Conservation (phyloP, 2,113 vertebrate genomes). For the Rhea americana region DNA sequence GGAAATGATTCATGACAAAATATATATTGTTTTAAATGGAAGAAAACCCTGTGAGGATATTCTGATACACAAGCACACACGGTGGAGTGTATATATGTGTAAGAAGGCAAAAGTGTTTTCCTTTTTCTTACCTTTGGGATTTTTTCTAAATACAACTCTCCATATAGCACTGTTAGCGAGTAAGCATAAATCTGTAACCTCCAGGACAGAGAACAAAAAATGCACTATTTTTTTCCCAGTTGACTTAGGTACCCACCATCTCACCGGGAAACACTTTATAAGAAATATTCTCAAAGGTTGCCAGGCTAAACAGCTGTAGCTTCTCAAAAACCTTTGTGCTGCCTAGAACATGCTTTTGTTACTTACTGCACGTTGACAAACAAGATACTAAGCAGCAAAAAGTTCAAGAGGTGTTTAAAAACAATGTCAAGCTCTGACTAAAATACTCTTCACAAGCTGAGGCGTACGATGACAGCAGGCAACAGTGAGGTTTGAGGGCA, state of each 20-base stretch:
- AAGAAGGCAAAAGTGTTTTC: not conserved
- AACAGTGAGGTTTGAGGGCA: not conserved
- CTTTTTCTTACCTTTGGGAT: not conserved
- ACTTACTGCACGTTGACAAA: not conserved
- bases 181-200: not conserved
- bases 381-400: not conserved
- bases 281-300: not conserved
- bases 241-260: not conserved
- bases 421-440: not conserved
- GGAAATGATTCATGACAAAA: not conserved
- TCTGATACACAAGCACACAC: not conserved
- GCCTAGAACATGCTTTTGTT: not conserved
- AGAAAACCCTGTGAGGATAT: fast-evolving
- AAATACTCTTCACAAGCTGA: not conserved
- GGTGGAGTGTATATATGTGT: not conserved
- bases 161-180: not conserved
- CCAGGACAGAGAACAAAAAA: not conserved
- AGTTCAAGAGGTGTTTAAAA: not conserved
- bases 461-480: fast-evolving
- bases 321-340: not conserved
- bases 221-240: not conserved
- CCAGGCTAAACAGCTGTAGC: constrained; percentile 3
- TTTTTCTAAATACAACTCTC: not conserved
- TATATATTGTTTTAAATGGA: not conserved
- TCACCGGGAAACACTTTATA: not conserved